phyloP scores from a whole-genome alignment of 2,888 invertebrate species.

The Caenorhabditis becei region DNA sequence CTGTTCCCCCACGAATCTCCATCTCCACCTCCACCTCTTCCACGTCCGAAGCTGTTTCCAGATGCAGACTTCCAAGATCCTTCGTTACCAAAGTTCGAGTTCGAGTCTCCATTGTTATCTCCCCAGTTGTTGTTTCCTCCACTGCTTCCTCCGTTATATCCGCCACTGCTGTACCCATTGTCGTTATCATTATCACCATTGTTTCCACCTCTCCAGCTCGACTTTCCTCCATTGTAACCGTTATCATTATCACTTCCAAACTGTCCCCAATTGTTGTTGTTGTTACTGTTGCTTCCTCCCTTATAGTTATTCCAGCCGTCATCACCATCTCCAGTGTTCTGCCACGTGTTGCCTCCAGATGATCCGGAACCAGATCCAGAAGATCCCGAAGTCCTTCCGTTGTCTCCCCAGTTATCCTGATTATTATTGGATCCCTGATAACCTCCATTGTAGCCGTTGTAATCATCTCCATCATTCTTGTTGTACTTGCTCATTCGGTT shows the following conservation, averaged over 20 bases:
- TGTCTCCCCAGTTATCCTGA: slow-evolving; percentile 33
- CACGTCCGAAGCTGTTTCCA: slow-evolving; percentile 10
- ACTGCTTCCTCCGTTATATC: slow-evolving; percentile 7
- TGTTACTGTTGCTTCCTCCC: background rate
- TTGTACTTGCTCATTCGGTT: slow-evolving; percentile 38
- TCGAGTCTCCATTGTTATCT: background rate
- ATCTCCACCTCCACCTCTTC: slow-evolving; percentile 24
- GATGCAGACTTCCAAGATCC: slow-evolving; percentile 29
- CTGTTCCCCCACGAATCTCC: slow-evolving; percentile 30
- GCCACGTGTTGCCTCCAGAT: slow-evolving; percentile 23
- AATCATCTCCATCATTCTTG: slow-evolving; percentile 30
- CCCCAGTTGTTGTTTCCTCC: slow-evolving; percentile 8
- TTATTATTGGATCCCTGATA: background rate
- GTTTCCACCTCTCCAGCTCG: slow-evolving; percentile 17
- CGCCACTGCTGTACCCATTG: slow-evolving; percentile 14
- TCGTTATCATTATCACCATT: slow-evolving; percentile 23
- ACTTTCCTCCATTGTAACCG: slow-evolving; percentile 3
- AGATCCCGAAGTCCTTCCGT: slow-evolving; percentile 12
- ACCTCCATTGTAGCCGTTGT: slow-evolving; percentile 28
- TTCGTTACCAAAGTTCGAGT: slow-evolving; percentile 24
- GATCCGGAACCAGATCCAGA: slow-evolving; percentile 13
- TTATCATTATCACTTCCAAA: background rate
- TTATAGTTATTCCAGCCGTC: slow-evolving; percentile 35
- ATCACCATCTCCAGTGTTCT: slow-evolving; percentile 30
- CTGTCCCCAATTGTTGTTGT: slow-evolving; percentile 3